A percentile compares a stretch with the other conserved stretches of the same genome.
Conservation (phyloP, 2,888 invertebrate species). For the Emmelina monodactyla region DNA sequence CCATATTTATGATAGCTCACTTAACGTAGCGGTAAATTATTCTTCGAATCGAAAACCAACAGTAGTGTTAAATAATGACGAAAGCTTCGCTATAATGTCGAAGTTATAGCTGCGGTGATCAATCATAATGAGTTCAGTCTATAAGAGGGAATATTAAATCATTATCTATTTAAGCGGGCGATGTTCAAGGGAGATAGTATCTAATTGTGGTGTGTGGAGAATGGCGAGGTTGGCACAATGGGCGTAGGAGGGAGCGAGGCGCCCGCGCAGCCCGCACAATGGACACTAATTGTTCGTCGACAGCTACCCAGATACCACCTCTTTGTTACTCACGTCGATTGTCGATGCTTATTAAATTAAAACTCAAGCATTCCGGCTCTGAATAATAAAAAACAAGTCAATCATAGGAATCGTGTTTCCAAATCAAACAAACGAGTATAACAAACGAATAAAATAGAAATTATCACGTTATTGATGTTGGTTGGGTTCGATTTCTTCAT, state of each 20-base stretch:
- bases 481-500: too few species aligned
- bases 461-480: too few species aligned
- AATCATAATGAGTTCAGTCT: slow-evolving; percentile 35
- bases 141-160: slow-evolving; percentile 32
- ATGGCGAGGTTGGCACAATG: slow-evolving; percentile 50
- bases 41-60: too few species aligned
- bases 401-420: too few species aligned
- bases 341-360: slow-evolving; percentile 1
- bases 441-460: too few species aligned
- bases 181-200: slow-evolving; percentile 44
- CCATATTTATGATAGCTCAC: too few species aligned
- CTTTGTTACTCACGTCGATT: slow-evolving; percentile 26
- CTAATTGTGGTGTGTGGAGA: slow-evolving; percentile 40
- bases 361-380: slow-evolving; percentile 4
- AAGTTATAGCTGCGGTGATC: slow-evolving; percentile 34
- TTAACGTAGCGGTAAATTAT: too few species aligned
- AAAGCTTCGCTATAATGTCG: too few species aligned
- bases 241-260: slow-evolving; percentile 49
- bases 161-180: slow-evolving; percentile 40
- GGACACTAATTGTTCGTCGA: slow-evolving; percentile 57
- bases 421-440: too few species aligned
- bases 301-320: slow-evolving; percentile 34
- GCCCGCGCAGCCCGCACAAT: slow-evolving; percentile 40
- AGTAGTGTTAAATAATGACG: too few species aligned
- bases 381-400: too few species aligned